Base-by-base conservation (phyloP, 2,797 vertebrate species). In the Cynopterus sphinx region DNA sequence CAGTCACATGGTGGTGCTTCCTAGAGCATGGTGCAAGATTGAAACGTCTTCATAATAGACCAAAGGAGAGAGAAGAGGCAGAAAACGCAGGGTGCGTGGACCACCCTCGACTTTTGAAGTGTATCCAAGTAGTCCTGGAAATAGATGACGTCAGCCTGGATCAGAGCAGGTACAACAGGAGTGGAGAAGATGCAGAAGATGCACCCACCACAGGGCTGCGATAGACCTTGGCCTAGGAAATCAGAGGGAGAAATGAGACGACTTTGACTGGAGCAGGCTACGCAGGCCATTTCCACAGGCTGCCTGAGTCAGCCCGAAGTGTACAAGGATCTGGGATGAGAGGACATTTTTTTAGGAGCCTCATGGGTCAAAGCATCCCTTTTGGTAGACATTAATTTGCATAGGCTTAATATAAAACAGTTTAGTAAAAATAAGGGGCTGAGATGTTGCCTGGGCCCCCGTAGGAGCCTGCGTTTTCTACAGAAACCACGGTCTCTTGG, bases 181-280 rank as follows among this genome's bases (percentile, higher is more conserved):
- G 57, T 65, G 11, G 67, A 87, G 68, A 86, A 70, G 46, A n/a
- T 12, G 16, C 10, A 31, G 22, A 46, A 59, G 57, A 28, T 59
- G 24, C 0, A n/a, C 3, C 70, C 28, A 9, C 6, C 17, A 0
- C 0, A 57, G 55, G 41, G 0, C 55, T 81, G 39, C 24, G 17
- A 2, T 13, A 5, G 85, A 61, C 16, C n/a, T 73, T 10, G 21
- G n/a, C 24, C 9, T 41, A 65, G 74, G 59, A 36, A 41, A 49
- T 19, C 7, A 0, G 53, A 31, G 46, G 19, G n/a, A 84, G 55
- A 41, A 10, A 10, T n/a, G 46, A 65, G n/a, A 4, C 1, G 15
- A 12, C 33, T 75, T 61, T 84, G 17, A 57, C 28, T 31, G 51
- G n/a, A 41, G 36, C 7, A 5, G n/a, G 5, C 0, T 9, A 3